Evolutionary conservation across 2,113 vertebrate species (phyloP).

Genomic region (Lagopus leucura): DNA sequence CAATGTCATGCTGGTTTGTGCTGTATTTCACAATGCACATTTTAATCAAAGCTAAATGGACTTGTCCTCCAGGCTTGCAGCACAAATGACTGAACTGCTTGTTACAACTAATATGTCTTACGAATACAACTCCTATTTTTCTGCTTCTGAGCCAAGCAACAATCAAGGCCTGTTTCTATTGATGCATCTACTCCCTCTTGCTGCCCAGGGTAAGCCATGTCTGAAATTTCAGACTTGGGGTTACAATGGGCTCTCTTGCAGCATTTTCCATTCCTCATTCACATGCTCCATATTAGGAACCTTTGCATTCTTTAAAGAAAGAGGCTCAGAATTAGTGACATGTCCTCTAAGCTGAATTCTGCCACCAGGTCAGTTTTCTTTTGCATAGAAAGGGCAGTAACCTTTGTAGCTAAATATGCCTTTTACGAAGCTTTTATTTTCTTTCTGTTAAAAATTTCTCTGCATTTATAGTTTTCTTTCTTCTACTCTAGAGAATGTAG

Average conservation of each 20-base stretch:
- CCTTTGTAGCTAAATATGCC: not conserved
- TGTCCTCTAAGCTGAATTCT: not conserved
- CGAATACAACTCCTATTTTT: not conserved
- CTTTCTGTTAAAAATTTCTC: not conserved
- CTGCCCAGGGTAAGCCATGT: not conserved
- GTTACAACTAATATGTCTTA: not conserved
- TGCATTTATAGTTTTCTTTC: not conserved
- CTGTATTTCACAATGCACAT: not conserved
- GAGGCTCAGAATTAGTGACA: not conserved
- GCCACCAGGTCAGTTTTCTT: not conserved
- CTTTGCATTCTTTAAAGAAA: not conserved
- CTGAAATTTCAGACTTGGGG: not conserved
- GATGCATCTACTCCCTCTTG: not conserved
- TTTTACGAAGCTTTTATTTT: not conserved
- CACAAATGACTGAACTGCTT: not conserved
- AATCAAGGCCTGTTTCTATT: not conserved
- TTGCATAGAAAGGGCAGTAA: not conserved
- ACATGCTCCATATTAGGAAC: not conserved
- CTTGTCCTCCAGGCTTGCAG: not conserved
- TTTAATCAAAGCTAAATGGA: not conserved
- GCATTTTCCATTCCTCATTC: not conserved
- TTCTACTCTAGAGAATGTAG: not conserved
- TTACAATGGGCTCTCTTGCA: not conserved
- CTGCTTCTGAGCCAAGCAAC: not conserved
- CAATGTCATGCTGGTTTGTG: not conserved